Base-by-base conservation (phyloP, 2,888 invertebrate genomes). In the Euproctis similis region DNA sequence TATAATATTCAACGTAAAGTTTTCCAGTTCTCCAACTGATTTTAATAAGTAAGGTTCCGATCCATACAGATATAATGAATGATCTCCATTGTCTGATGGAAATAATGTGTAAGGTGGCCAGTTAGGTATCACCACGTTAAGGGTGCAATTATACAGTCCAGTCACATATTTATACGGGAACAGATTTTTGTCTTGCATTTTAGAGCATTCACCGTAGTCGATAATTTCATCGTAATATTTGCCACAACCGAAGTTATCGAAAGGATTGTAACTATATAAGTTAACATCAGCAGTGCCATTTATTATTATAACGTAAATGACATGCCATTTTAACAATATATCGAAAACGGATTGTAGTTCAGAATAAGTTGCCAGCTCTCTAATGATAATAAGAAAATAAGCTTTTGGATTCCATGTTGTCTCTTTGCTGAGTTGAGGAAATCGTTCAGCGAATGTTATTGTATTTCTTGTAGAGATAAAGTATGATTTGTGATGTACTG, bases 201-300 rank as follows among this genome's bases (percentile, higher is more conserved):
- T 24, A 3, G 36, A 36, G 35, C 75, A 76, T 35, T 59, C 53
- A 3, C 75, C 77, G 2, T 52, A 47, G 21, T 47, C 38, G 8
- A 64, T 60, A 2, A 76, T 38, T 18, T 46, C 35, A 8, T 53
- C 46, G 26, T 62, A 76, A 13, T 51, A 46, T 36, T 59, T 61
- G 6, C 77, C 77, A 25, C 77, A 77, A 0, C 57, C 59, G 26
- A 55, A 67, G 30, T 74, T 63, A 24, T 70, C 63, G 20, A 54
- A 75, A 1, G 74, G 68, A 35, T 76, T 65, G 34, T 72, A 77
- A 1, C 66, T 51, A 29, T 63, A 74, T 5, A 75, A 12, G 2
- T 63, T 38, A 10, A 51, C 46, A 6, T 62, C 49, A 2, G 36
- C 30, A 1, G 48, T 53, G 6, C 53, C 56, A 20, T 62, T 59